These are phyloP conservation scores for Troides helena DNA, from an alignment of 2,888 invertebrate species.

Conservation along the genomic window DNA sequence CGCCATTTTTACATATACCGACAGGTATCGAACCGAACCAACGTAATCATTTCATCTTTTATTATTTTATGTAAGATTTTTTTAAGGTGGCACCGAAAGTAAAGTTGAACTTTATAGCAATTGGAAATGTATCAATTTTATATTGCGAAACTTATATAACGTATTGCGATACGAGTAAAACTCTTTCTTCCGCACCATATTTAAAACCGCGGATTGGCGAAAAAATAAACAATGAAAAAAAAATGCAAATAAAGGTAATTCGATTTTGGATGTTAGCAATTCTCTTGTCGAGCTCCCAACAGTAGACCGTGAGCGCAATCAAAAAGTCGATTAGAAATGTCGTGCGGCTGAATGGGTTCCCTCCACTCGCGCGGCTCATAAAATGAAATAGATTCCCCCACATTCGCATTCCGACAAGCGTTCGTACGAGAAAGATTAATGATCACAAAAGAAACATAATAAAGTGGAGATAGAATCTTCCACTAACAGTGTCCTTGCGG, in stretches of 20 bases:
- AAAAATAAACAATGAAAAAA: conserved; percentile 20
- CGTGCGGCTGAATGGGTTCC: conserved; percentile 74
- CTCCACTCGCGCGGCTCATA: conserved; percentile 77
- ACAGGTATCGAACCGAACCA: not conserved
- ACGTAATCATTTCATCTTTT: not conserved
- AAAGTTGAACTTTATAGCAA: too few species aligned
- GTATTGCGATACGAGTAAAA: too few species aligned
- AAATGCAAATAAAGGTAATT: conserved; percentile 43
- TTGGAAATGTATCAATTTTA: too few species aligned
- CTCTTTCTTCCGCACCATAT: not conserved
- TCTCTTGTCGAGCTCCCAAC: conserved; percentile 56
- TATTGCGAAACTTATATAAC: too few species aligned
- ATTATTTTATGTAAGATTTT: not conserved
- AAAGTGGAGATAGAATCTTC: conserved; percentile 79
- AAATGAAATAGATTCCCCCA: conserved; percentile 81
- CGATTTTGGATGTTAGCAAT: conserved; percentile 48
- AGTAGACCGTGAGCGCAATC: conserved; percentile 71
- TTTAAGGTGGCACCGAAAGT: not conserved
- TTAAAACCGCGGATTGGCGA: conserved; percentile 10
- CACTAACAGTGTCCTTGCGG: conserved; percentile 80
- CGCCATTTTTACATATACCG: not conserved
- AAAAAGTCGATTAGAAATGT: conserved; percentile 81
- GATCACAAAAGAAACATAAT: conserved; percentile 81
- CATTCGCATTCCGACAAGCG: conserved; percentile 81
- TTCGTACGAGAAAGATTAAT: conserved; percentile 81